Percentiles rank a stretch among this genome's conserved stretches.
Conservation (phyloP, 2,797 vertebrate genomes). For the Parotocinclus haroldoi region DNA sequence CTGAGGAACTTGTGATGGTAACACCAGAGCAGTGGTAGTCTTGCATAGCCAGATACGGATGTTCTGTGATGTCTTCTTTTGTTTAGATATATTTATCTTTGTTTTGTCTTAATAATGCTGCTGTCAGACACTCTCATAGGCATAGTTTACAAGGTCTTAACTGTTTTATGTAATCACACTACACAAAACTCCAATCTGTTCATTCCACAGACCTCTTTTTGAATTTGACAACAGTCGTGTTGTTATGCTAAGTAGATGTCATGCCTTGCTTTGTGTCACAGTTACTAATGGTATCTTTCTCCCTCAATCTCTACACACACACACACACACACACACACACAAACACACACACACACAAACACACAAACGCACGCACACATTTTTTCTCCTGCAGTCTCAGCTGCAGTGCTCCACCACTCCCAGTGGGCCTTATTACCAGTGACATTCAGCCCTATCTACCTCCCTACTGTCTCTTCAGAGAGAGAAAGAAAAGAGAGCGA, state of each 20-base stretch:
- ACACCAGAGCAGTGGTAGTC: not conserved
- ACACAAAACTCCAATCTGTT: conserved; percentile 61
- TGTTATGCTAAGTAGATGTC: conserved; percentile 36
- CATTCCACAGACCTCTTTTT: conserved; percentile 14
- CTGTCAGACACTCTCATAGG: not conserved
- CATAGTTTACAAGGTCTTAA: conserved; percentile 1
- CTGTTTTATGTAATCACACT: conserved; percentile 19
- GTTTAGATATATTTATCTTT: conserved; percentile 2
- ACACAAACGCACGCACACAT: not conserved
- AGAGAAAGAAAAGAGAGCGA: conserved; percentile 21
- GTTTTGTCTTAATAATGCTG: conserved; percentile 20
- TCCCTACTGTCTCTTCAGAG: conserved; percentile 39
- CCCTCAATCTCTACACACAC: conserved; percentile 7
- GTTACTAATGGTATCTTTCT: conserved; percentile 42
- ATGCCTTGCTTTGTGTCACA: conserved; percentile 28
- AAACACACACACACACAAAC: not conserved
- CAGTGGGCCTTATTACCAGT: conserved; percentile 44
- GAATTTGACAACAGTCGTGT: conserved; percentile 24
- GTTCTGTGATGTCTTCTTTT: not conserved
- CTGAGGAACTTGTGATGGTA: not conserved
- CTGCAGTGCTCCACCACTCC: conserved; percentile 32
- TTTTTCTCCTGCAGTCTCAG: conserved; percentile 30
- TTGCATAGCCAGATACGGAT: not conserved
- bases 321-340: not conserved
- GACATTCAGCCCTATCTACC: conserved; percentile 43